Conservation (phyloP, 1,140 invertebrate species). For the Paralvinella palmiformis region DNA sequence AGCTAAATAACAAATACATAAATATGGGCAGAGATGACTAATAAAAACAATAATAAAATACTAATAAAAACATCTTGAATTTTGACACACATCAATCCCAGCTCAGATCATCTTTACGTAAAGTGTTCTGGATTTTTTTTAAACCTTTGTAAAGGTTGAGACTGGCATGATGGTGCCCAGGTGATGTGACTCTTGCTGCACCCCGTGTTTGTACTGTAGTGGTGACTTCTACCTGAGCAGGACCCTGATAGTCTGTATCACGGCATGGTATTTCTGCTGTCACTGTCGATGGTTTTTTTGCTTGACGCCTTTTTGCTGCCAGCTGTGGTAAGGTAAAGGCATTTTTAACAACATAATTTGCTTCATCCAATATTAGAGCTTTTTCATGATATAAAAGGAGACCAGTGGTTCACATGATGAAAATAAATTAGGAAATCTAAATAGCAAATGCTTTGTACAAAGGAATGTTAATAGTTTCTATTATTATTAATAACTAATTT, state of each 20-base stretch:
- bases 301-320: constrained; percentile 26
- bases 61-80: too few relatives aligned
- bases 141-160: constrained; percentile 44
- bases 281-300: neutral
- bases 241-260: too few relatives aligned
- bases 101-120: constrained; percentile 42
- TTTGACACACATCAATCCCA: constrained; percentile 33
- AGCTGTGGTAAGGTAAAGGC: constrained; percentile 15
- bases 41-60: too few relatives aligned
- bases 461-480: too few relatives aligned
- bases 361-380: too few relatives aligned
- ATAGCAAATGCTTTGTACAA: too few relatives aligned
- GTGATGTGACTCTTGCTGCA: constrained; percentile 9
- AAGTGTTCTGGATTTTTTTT: constrained; percentile 44
- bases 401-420: too few relatives aligned
- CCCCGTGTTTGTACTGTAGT: constrained; percentile 34
- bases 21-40: too few relatives aligned
- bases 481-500: too few relatives aligned
- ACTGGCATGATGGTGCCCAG: constrained; percentile 11
- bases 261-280: neutral
- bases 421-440: too few relatives aligned
- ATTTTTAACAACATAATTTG: constrained; percentile 10
- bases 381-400: too few relatives aligned
- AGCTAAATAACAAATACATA: too few relatives aligned
- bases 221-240: constrained; percentile 32